phyloP scores from a whole-genome alignment of 2,888 invertebrate genomes.

The Camptogramma bilineatum region DNA sequence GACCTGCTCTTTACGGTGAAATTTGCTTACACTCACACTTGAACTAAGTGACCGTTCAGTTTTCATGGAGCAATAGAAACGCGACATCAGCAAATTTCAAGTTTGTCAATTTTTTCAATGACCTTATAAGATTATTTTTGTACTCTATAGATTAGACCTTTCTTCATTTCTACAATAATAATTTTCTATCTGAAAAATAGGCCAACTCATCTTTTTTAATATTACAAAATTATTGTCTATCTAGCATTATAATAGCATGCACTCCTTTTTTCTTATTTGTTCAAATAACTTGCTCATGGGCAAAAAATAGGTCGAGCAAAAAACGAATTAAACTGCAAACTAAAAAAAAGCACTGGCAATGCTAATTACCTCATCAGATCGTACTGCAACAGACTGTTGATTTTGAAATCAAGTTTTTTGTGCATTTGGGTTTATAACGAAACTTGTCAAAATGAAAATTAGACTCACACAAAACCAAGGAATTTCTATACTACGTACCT shows the following conservation, averaged over 20 bases:
- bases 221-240: no score
- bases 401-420: slow-evolving; percentile 11
- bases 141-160: background rate
- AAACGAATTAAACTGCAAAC: background rate
- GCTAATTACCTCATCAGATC: slow-evolving; percentile 11
- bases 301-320: background rate
- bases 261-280: background rate
- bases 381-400: slow-evolving; percentile 8
- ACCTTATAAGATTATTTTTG: background rate
- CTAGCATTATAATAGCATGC: no score
- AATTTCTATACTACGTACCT: no score
- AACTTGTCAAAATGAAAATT: background rate
- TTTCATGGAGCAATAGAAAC: slow-evolving; percentile 20
- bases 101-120: no score
- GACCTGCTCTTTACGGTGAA: slow-evolving; percentile 76
- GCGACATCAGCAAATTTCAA: slow-evolving; percentile 6
- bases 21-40: slow-evolving; percentile 71
- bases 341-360: slow-evolving; percentile 7
- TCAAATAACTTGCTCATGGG: background rate
- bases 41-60: slow-evolving; percentile 53
- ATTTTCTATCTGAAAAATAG: no score
- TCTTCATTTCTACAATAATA: no score
- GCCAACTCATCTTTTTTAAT: no score
- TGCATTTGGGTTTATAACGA: slow-evolving; percentile 3
- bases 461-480: background rate